Evolutionary conservation across 2,888 invertebrate species (phyloP), one percentile per base, ranked within the genome.

Genomic region (Andrena flavipes): DNA sequence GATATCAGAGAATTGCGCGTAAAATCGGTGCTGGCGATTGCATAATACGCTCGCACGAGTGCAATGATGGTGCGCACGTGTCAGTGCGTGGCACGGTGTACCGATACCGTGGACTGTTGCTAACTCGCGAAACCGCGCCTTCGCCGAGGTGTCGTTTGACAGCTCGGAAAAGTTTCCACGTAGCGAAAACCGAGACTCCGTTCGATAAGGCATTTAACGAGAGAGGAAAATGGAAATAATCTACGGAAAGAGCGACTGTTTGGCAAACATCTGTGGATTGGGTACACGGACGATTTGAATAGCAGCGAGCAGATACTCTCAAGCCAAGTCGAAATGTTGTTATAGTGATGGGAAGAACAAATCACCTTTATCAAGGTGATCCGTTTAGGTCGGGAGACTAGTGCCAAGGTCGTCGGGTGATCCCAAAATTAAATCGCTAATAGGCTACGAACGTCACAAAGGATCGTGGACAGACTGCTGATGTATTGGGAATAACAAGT

Each of bases 1-100:
- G 76, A 42, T 70, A 64, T 56, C 83, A 78, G 67, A 74, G 83
- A 83, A 83, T 83, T 75, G 76, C 84, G 80, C 84, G 84, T 80
- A 73, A 84, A 84, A 80, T 79, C 80, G 76, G 59, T 26, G 76
- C 79, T 63, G 67, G 62, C 67, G 67, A 77, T 84, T 84, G 84
- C 84, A 78, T 84, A 84, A 84, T 72, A 68, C 64, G 48, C 29
- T 33, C 62, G 54, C 60, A 67, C 67, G 70, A 65, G 65, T 67
- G 81, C 82, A 70, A 60, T 74, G 59, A 56, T 42, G 79, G 23
- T 33, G 67, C 54, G 63, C 84, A 77, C 76, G 73, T 84, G 84
- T 84, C 83, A 42, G 62, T 65, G 59, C 63, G 82, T 56, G 79
- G 67, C 51, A 71, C 49, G 68, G 49, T 64, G 62, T 23, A 29